Conservation (phyloP, 2,888 invertebrate species). For the Philereme transversata region DNA sequence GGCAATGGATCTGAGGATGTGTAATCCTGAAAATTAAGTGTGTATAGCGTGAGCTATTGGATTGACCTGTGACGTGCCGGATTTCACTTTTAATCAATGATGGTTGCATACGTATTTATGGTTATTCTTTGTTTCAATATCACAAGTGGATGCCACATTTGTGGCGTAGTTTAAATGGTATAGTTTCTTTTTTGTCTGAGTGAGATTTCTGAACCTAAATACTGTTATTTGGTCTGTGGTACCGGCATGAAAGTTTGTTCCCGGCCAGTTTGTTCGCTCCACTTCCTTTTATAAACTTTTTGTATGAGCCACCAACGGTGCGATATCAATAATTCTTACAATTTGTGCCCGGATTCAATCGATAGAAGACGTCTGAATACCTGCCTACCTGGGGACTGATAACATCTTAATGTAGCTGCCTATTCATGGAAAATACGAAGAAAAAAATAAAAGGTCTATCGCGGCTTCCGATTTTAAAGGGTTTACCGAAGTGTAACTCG, state of each 20-base stretch:
- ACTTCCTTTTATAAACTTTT: slow-evolving; percentile 81
- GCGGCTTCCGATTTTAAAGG: slow-evolving; percentile 14
- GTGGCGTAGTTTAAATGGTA: too few species aligned
- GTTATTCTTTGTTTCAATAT: too few species aligned
- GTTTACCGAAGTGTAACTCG: background rate
- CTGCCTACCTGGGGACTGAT: slow-evolving; percentile 44
- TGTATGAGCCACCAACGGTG: slow-evolving; percentile 67
- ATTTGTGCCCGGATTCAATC: slow-evolving; percentile 64
- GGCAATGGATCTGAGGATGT: background rate
- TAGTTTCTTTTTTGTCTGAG: background rate
- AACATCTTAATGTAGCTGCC: slow-evolving; percentile 41
- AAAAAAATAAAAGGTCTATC: slow-evolving; percentile 13
- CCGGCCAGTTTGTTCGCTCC: slow-evolving; percentile 78
- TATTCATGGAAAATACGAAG: slow-evolving; percentile 23
- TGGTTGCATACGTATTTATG: too few species aligned
- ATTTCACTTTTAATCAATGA: too few species aligned
- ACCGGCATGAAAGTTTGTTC: slow-evolving; percentile 76
- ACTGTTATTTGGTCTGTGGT: slow-evolving; percentile 31
- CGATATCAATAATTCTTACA: slow-evolving; percentile 80
- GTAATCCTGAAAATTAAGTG: too few species aligned
- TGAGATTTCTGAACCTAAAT: background rate
- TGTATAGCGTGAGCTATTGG: too few species aligned
- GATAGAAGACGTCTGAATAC: slow-evolving; percentile 50
- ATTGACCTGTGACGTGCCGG: too few species aligned
- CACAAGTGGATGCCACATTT: too few species aligned